Evolutionary conservation across 1,140 invertebrate species (phyloP).

Genomic region (Solenopsis invicta): DNA sequence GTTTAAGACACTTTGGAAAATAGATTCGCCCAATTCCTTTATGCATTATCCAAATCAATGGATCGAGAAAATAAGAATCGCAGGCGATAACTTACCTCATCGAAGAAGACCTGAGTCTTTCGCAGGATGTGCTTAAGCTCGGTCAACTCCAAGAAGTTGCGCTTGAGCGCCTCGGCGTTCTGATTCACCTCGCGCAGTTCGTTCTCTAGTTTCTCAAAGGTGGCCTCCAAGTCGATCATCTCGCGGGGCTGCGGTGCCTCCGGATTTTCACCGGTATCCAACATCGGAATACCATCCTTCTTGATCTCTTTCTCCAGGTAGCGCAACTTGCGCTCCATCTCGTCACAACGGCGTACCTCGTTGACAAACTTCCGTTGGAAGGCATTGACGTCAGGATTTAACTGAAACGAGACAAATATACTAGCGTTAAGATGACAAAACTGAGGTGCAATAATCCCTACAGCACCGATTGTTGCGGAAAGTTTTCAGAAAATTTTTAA

Average conservation of each 20-base stretch:
- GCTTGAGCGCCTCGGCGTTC: slow-evolving; percentile 98
- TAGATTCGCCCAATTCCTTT: not conserved
- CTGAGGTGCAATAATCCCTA: no score
- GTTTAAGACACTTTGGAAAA: not conserved
- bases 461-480: no score
- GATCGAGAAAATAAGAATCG: not conserved
- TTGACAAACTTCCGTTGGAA: slow-evolving; percentile 98
- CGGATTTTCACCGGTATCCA: slow-evolving; percentile 98
- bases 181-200: slow-evolving; percentile 98
- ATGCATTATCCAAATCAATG: not conserved
- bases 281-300: slow-evolving; percentile 98
- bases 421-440: not conserved
- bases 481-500: no score
- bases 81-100: slow-evolving; percentile 92
- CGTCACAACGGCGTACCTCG: slow-evolving; percentile 96
- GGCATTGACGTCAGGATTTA: slow-evolving; percentile 97
- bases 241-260: slow-evolving; percentile 99
- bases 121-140: slow-evolving; percentile 98
- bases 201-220: slow-evolving; percentile 98
- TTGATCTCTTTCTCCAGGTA: slow-evolving; percentile 99
- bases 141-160: slow-evolving; percentile 98
- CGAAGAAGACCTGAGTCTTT: slow-evolving; percentile 99
- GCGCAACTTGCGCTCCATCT: slow-evolving; percentile 97
- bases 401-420: slow-evolving; percentile 85
- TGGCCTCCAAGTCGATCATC: slow-evolving; percentile 99